Percentiles rank a stretch among this genome's conserved stretches.
Evolutionary conservation across 2,888 invertebrate genomes (phyloP).

Genomic region (Drosophila subquinaria): DNA sequence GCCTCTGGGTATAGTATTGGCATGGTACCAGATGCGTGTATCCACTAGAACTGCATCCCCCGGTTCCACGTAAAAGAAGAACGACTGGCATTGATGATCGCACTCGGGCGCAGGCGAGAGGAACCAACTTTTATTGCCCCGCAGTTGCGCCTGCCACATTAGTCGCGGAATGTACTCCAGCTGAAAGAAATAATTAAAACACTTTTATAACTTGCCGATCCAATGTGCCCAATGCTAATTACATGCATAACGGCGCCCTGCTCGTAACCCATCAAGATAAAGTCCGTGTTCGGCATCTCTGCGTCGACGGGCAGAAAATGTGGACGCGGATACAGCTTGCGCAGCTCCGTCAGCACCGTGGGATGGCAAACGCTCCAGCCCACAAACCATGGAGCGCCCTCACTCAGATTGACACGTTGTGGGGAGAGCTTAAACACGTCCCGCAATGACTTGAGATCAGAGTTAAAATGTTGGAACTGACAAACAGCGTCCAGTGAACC

Average conservation of each 20-base stretch:
- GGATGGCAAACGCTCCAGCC: conserved; percentile 97
- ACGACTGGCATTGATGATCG: conserved; percentile 90
- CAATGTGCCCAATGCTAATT: conserved; percentile 76
- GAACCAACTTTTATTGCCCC: conserved; percentile 94
- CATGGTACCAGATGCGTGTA: conserved; percentile 96
- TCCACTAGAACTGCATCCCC: conserved; percentile 96
- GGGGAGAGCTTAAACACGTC: conserved; percentile 92
- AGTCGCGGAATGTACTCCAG: conserved; percentile 95
- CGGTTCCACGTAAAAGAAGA: conserved; percentile 92
- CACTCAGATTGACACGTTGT: conserved; percentile 87
- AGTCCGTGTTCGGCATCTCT: conserved; percentile 95
- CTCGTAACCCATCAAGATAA: conserved; percentile 96
- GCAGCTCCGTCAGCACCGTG: conserved; percentile 90
- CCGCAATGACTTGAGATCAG: conserved; percentile 90
- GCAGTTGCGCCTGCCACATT: conserved; percentile 97
- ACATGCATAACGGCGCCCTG: conserved; percentile 96
- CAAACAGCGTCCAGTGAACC: conserved; percentile 93
- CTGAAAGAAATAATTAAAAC: conserved; percentile 85
- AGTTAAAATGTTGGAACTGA: conserved; percentile 94
- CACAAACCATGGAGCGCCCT: conserved; percentile 93
- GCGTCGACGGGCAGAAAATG: conserved; percentile 95
- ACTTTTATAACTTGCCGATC: neutral
- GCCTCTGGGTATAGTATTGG: conserved; percentile 92
- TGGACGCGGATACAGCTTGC: conserved; percentile 92
- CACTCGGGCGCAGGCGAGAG: conserved; percentile 95